Evolutionary conservation across 2,113 vertebrate genomes (phyloP), one percentile per base, ranked within the genome.

Genomic region (Sorex fumeus): DNA sequence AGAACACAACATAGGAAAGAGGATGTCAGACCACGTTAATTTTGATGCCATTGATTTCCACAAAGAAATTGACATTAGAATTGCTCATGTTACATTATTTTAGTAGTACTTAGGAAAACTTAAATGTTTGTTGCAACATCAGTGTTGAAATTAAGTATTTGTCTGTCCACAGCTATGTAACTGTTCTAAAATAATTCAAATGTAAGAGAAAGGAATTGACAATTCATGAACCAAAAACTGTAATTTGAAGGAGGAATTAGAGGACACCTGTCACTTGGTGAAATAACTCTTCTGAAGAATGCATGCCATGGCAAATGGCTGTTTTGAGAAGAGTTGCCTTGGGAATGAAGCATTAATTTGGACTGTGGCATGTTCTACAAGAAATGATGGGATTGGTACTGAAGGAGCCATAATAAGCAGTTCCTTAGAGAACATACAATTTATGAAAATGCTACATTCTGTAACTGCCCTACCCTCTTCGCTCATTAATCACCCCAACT

Each of bases 381-480:
- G 72, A 91, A 80, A 85, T 62, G 28, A 91, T 34, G 15, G 18
- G 43, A 75, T 45, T 87, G 67, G 12, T 69, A 34, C 30, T 30
- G 45, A 88, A 88, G 64, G 36, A 53, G 18, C 23, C 28, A 45
- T 67, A 62, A 75, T 72, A 82, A 64, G 47, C 3, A 40, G 64
- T 53, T 93, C 84, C 78, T 92, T 76, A 15, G 88, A 91, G 82
- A 76, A 47, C 16, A 45, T 9, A 5, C 5, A 77, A 40, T 84
- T 81, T 87, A 50, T 77, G 77, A 87, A 91, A 93, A 90, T 28
- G 74, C 74, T 95, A 13, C 57, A 13, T 45, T 87, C 30, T 62
- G 6, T 78, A 87, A 74, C 28, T 53, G 10, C 80, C 43, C 12
- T 6, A 23, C 1, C 25, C 30, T n/a, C 36, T 25, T n/a, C 66